phyloP scores from a whole-genome alignment of 2,888 invertebrate genomes.

The Acanthosoma haemorrhoidale region DNA sequence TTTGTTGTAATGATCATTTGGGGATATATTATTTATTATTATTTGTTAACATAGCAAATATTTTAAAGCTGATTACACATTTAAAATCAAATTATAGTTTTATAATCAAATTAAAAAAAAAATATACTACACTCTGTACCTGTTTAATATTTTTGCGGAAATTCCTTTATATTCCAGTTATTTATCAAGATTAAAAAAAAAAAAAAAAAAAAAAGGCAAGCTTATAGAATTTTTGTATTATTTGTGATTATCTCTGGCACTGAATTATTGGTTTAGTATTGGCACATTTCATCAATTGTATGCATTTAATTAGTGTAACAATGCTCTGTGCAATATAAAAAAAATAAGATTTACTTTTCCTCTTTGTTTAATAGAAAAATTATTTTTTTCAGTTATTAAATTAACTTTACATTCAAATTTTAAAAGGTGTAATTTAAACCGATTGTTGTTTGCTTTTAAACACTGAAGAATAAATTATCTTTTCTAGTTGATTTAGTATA shows the following conservation, averaged over 20 bases:
- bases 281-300: not conserved
- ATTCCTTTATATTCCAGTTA: not conserved
- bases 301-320: not conserved
- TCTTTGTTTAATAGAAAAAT: not conserved
- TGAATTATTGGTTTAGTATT: not conserved
- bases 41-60: conserved; percentile 7
- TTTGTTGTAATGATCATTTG: not conserved
- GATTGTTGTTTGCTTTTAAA: too few species aligned
- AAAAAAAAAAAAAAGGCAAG: not conserved
- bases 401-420: not conserved
- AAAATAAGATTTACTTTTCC: not conserved
- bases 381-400: not conserved
- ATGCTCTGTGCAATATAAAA: not conserved
- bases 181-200: not conserved
- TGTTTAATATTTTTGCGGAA: conserved; percentile 4
- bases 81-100: conserved; percentile 26
- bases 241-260: not conserved
- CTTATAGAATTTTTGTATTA: too few species aligned
- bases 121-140: conserved; percentile 23
- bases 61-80: not conserved
- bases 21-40: not conserved
- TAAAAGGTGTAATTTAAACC: too few species aligned
- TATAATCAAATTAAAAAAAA: not conserved
- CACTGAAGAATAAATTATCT: too few species aligned
- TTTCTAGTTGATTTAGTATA: too few species aligned